Evolutionary conservation across 2,113 vertebrate genomes (phyloP).

Genomic region (Physeter macrocephalus): DNA sequence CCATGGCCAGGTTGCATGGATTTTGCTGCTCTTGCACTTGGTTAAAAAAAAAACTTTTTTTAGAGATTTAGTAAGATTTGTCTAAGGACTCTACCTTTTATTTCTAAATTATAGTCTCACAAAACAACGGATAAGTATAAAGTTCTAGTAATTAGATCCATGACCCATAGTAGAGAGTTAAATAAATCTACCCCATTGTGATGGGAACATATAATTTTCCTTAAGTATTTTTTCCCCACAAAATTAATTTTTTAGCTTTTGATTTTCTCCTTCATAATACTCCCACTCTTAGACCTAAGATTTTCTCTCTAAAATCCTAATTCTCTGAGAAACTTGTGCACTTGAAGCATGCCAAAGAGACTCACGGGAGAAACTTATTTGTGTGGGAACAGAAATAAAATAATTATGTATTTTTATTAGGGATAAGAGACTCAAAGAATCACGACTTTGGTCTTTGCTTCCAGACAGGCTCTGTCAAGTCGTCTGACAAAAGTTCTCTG

Average conservation of each 20-base stretch:
- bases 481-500: conserved; percentile 18
- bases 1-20: not conserved
- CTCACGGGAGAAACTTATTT: conserved; percentile 57
- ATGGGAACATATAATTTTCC: conserved; percentile 28
- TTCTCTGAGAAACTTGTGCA: conserved; percentile 26
- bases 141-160: not conserved
- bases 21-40: not conserved
- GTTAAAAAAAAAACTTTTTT: not conserved
- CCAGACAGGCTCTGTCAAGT: conserved; percentile 46
- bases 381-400: conserved; percentile 61
- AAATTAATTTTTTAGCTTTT: conserved; percentile 53
- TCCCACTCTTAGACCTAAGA: conserved; percentile 50
- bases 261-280: conserved; percentile 5
- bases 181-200: not conserved
- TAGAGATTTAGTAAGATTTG: not conserved
- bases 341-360: not conserved
- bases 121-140: not conserved
- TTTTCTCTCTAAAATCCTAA: conserved; percentile 3
- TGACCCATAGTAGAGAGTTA: not conserved
- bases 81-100: not conserved
- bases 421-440: conserved; percentile 44
- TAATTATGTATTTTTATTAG: conserved; percentile 63
- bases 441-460: conserved; percentile 54
- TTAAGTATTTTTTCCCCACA: not conserved
- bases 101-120: conserved; percentile 5